phyloP scores from a whole-genome alignment of 2,888 invertebrate genomes.

The Cheilosia soror region DNA sequence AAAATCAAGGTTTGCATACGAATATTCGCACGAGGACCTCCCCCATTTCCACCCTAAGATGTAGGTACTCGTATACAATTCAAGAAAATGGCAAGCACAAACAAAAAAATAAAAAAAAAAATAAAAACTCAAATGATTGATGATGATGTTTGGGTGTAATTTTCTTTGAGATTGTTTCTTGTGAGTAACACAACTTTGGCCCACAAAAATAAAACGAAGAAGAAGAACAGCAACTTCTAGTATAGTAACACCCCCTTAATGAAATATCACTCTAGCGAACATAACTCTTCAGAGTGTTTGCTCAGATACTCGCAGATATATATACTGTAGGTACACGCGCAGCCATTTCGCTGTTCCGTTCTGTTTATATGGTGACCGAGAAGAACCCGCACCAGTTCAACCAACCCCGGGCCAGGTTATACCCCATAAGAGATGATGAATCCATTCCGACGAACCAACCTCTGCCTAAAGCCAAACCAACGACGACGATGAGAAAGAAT shows the following conservation, averaged over 20 bases:
- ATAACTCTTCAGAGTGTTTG: conserved; percentile 66
- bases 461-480: conserved; percentile 66
- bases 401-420: conserved; percentile 71
- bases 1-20: not conserved
- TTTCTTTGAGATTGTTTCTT: conserved; percentile 63
- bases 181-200: conserved; percentile 41
- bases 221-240: conserved; percentile 42
- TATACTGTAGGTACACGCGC: conserved; percentile 29
- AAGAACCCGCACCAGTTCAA: conserved; percentile 45
- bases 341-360: conserved; percentile 51
- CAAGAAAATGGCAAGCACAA: conserved; percentile 5
- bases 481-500: conserved; percentile 6
- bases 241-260: conserved; percentile 67
- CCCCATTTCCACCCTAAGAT: conserved; percentile 5
- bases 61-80: conserved; percentile 1
- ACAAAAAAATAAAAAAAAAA: not conserved
- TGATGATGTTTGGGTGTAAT: conserved; percentile 72
- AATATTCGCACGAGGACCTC: conserved; percentile 14
- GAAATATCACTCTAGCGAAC: conserved; percentile 72
- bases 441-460: conserved; percentile 71
- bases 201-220: conserved; percentile 17
- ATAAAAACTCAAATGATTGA: conserved; percentile 57
- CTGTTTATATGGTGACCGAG: conserved; percentile 61
- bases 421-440: conserved; percentile 73
- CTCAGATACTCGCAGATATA: conserved; percentile 12